phyloP scores from a whole-genome alignment of 2,113 vertebrate species.

The Argyrosomus japonicus region DNA sequence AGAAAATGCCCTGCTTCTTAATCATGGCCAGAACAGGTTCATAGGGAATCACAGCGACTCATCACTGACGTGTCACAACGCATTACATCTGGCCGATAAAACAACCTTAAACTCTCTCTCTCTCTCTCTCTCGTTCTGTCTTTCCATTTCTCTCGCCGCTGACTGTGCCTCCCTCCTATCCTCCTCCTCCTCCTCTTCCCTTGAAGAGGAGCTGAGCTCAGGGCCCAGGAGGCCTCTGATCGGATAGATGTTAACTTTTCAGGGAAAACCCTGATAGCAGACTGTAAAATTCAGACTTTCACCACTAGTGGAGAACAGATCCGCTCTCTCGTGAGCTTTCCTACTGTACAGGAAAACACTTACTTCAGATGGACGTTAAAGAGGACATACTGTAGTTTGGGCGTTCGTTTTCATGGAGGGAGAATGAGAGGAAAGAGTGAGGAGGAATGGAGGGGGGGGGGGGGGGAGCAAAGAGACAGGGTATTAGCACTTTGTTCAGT shows the following conservation, averaged over 20 bases:
- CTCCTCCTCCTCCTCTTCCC: slow-evolving; percentile 40
- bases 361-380: neutral
- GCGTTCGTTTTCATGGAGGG: neutral
- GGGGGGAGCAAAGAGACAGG: slow-evolving; percentile 62
- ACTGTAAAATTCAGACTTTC: slow-evolving; percentile 47
- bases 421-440: slow-evolving; percentile 24
- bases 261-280: slow-evolving; percentile 64
- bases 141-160: slow-evolving; percentile 29
- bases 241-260: slow-evolving; percentile 58
- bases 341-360: neutral
- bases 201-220: slow-evolving; percentile 60
- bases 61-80: slow-evolving; percentile 73
- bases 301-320: slow-evolving; percentile 33
- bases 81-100: slow-evolving; percentile 76
- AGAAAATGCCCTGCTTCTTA: slow-evolving; percentile 43
- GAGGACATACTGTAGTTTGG: neutral
- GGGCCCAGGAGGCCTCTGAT: slow-evolving; percentile 66
- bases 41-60: slow-evolving; percentile 69
- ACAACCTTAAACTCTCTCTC: slow-evolving; percentile 61
- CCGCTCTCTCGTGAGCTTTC: neutral
- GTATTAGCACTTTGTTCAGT: slow-evolving; percentile 76
- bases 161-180: slow-evolving; percentile 19
- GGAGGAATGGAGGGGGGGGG: slow-evolving; percentile 20
- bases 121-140: neutral
- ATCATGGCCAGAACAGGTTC: slow-evolving; percentile 60